Evolutionary conservation across 30 jellyfish, hydroid and myxozoan genomes (phyloP).

Genomic region (Pelagia noctiluca): DNA sequence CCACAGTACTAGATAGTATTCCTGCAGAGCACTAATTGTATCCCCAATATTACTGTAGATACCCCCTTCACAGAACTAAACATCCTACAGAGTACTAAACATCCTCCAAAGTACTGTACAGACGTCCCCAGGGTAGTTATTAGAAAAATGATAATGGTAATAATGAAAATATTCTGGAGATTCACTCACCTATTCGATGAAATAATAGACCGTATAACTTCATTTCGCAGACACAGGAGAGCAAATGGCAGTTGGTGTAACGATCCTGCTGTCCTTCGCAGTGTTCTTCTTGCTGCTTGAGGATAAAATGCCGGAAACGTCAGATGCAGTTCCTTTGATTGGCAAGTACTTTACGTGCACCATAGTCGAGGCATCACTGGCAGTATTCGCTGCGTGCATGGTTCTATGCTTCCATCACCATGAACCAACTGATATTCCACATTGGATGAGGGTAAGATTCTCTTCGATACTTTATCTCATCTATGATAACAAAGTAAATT

Average conservation of each 20-base stretch:
- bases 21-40: no score
- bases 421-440: constrained; percentile 80
- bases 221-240: constrained; percentile 81
- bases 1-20: no score
- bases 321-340: constrained; percentile 79
- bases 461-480: neutral
- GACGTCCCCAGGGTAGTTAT: no score
- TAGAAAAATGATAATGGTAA: no score
- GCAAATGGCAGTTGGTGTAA: constrained; percentile 89
- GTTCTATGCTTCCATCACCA: constrained; percentile 80
- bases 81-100: no score
- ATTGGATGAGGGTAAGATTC: constrained; percentile 76
- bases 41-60: no score
- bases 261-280: constrained; percentile 79
- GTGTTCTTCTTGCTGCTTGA: constrained; percentile 86
- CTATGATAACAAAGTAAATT: neutral
- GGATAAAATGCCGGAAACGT: constrained; percentile 84
- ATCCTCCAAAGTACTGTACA: no score
- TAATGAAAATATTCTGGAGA: no score
- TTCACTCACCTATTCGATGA: no score
- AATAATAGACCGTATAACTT: no score
- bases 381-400: constrained; percentile 79
- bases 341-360: constrained; percentile 89
- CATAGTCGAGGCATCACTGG: constrained; percentile 73
- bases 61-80: no score